Base-by-base conservation (phyloP, 2,888 invertebrate species). In the Odontothrips loti region DNA sequence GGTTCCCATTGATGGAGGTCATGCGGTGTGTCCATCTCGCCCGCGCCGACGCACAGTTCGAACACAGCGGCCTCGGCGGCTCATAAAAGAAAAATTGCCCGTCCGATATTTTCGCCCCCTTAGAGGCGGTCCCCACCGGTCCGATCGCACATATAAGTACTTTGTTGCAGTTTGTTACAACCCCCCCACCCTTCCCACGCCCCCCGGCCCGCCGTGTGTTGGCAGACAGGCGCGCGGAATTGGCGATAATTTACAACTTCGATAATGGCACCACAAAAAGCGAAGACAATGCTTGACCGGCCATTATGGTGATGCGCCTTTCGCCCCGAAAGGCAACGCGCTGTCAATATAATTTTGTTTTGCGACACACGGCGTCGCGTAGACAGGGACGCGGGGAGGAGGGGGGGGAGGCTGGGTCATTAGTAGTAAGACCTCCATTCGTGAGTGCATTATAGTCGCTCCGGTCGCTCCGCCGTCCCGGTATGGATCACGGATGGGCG, bases 211-310 rank as follows among this genome's bases (percentile, higher is more conserved):
- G n/a, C n/a, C n/a, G n/a, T n/a, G 51, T 1, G 68, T 23, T 68
- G 68, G 68, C 20, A 23, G 68, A 68, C 68, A 68, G 23, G 68
- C 68, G n/a, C n/a, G 68, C 68, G 23, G 68, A 68, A 68, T 68
- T 68, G 68, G 68, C 68, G 68, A 68, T 68, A 68, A 68, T 68
- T 68, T 68, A 68, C 68, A 68, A 23, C 68, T 68, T 68, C 68
- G 68, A 68, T 68, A 68, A 68, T 68, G 23, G 68, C 68, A 8
- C 68, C 68, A 68, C 68, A 68, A 68, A 68, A 68, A 68, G 23
- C 68, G 68, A 51, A 68, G 68, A 68, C 68, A 68, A 68, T 68
- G 68, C 68, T 68, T 68, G 68, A 68, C 68, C 68, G 68, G 68
- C 68, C 23, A 68, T 68, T n/a, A 68, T 23, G 23, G n/a, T 17